Percentiles rank a stretch among this genome's conserved stretches.
phyloP scores from a whole-genome alignment of 2,797 vertebrate genomes.

The Lepilemur septentrionalis region DNA sequence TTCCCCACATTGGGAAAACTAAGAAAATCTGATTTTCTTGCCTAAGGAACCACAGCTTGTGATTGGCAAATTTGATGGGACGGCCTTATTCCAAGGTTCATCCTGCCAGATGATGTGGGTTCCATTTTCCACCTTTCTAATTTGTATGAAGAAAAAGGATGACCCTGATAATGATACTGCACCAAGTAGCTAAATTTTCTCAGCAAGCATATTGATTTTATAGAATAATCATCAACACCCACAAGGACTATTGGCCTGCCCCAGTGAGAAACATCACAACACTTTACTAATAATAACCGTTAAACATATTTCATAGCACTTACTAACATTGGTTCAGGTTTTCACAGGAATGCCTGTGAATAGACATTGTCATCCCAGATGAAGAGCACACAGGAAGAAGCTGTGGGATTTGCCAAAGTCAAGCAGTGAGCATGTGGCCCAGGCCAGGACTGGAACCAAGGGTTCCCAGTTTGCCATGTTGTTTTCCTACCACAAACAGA shows the following conservation, averaged over 20 bases:
- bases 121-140: background rate
- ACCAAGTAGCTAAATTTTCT: background rate
- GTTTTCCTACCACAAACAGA: background rate
- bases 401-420: background rate
- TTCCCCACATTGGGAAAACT: background rate
- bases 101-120: background rate
- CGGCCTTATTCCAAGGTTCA: background rate
- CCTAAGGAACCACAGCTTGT: background rate
- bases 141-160: background rate
- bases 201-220: background rate
- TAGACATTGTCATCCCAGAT: background rate
- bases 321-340: background rate
- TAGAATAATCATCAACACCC: background rate
- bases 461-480: background rate
- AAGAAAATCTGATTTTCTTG: background rate
- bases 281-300: background rate
- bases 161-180: background rate
- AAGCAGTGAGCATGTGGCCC: background rate
- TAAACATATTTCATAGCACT: background rate
- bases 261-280: background rate
- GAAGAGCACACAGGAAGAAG: background rate
- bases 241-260: background rate
- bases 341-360: background rate
- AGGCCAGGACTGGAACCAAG: background rate
- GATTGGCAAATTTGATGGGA: background rate